Conservation (phyloP, 2,797 vertebrate species). For the Rhodeus uyekii region DNA sequence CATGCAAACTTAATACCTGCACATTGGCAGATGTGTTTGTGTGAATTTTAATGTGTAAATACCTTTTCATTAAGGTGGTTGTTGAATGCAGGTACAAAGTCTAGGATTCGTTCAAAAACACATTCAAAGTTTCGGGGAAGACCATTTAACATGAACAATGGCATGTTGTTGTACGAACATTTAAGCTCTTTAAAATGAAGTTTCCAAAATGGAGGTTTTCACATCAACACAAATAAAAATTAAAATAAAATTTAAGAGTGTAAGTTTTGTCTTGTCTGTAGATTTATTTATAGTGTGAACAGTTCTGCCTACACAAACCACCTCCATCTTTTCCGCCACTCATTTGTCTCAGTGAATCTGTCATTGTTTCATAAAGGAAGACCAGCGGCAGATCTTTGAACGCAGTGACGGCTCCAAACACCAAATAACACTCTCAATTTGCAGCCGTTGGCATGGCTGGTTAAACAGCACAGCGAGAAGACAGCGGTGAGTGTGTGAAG, state of each 20-base stretch:
- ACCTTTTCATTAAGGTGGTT: no score
- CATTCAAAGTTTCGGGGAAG: not conserved
- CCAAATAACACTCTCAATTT: slow-evolving; percentile 35
- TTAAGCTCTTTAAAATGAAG: no score
- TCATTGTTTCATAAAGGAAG: not conserved
- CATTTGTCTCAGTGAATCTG: not conserved
- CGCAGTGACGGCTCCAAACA: not conserved
- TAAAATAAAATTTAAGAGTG: no score
- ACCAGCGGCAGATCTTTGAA: not conserved
- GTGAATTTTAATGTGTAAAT: no score
- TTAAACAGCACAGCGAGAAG: slow-evolving; percentile 22
- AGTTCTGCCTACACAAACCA: not conserved
- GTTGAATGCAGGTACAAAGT: no score
- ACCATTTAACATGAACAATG: not conserved
- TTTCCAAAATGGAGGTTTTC: no score
- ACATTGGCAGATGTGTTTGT: no score
- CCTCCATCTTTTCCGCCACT: not conserved
- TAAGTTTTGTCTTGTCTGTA: not conserved
- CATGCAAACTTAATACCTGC: not conserved
- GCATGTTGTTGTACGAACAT: not conserved
- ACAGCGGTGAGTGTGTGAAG: slow-evolving; percentile 22
- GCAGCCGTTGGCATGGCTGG: slow-evolving; percentile 15
- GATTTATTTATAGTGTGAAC: not conserved
- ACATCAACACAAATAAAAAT: not conserved
- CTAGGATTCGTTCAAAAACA: not conserved